Percentiles rank a stretch among this genome's conserved stretches.
Evolutionary conservation across 2,797 vertebrate genomes (phyloP).

Genomic region (Crenichthys baileyi): DNA sequence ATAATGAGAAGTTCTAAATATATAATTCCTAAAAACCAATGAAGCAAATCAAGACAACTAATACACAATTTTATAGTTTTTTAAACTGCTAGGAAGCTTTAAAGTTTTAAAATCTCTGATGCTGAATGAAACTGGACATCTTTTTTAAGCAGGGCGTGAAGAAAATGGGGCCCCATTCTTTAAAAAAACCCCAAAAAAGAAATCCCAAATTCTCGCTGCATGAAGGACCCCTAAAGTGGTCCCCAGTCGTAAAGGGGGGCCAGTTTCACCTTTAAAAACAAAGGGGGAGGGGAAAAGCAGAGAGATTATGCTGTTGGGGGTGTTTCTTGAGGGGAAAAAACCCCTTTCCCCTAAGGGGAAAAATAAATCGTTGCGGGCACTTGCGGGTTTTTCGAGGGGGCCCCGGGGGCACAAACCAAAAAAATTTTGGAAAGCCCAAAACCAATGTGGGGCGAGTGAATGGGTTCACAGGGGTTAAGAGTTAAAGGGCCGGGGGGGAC

Average conservation of each 20-base stretch:
- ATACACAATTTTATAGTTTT: background rate
- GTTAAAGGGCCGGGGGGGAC: no score
- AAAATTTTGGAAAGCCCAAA: slow-evolving; percentile 1
- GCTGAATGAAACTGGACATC: background rate
- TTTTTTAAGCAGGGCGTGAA: slow-evolving; percentile 12
- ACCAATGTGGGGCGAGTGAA: slow-evolving; percentile 17
- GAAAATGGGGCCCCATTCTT: slow-evolving; percentile 1
- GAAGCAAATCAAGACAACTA: background rate
- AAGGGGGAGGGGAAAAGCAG: no score
- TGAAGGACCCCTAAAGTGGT: no score
- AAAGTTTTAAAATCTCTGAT: slow-evolving; percentile 15
- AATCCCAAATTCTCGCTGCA: slow-evolving; percentile 34
- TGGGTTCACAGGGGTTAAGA: background rate
- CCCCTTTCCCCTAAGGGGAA: no score
- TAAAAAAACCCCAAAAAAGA: slow-evolving; percentile 1
- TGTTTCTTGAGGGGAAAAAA: no score
- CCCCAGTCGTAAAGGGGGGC: no score
- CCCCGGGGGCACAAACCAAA: slow-evolving; percentile 23
- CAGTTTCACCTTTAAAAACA: no score
- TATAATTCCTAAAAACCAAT: background rate
- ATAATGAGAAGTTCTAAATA: background rate
- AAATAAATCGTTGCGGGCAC: no score
- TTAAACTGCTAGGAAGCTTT: no score
- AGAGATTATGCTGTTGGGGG: no score
- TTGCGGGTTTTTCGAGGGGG: slow-evolving; percentile 30